Conservation (phyloP, 2,797 vertebrate genomes). For the Melanotaenia parkinsoni region DNA sequence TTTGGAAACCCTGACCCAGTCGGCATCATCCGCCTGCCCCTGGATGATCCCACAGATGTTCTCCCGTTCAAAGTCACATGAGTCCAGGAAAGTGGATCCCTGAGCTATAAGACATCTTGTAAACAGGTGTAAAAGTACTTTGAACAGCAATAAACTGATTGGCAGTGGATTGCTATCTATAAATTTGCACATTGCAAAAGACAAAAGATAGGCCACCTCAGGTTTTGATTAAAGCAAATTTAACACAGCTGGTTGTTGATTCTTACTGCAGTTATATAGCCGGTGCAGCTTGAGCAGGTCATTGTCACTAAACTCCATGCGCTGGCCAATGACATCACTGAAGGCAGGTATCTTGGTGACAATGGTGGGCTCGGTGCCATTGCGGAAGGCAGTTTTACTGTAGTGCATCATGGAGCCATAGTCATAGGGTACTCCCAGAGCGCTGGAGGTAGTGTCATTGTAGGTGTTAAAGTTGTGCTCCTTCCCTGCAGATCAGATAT, state of each 20-base stretch:
- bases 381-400: slow-evolving; percentile 88
- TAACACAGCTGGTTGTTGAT: not conserved
- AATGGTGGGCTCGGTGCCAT: slow-evolving; percentile 88
- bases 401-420: slow-evolving; percentile 98
- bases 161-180: not conserved
- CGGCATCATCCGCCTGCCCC: slow-evolving; percentile 75
- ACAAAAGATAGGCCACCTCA: not conserved
- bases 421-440: slow-evolving; percentile 92
- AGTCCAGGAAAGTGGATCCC: slow-evolving; percentile 90
- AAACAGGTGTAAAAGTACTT: slow-evolving; percentile 40
- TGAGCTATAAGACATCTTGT: slow-evolving; percentile 54
- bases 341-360: slow-evolving; percentile 90
- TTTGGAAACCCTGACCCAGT: slow-evolving; percentile 82
- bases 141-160: slow-evolving; percentile 47
- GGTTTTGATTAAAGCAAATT: not conserved
- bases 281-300: slow-evolving; percentile 89
- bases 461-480: slow-evolving; percentile 90
- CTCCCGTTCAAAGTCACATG: slow-evolving; percentile 91
- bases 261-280: slow-evolving; percentile 92
- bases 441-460: slow-evolving; percentile 84
- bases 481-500: slow-evolving; percentile 75
- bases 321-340: slow-evolving; percentile 91
- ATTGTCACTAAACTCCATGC: slow-evolving; percentile 94
- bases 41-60: slow-evolving; percentile 96
- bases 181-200: not conserved